Conservation (phyloP, 2,888 invertebrate genomes). For the Drosophila mercatorum region DNA sequence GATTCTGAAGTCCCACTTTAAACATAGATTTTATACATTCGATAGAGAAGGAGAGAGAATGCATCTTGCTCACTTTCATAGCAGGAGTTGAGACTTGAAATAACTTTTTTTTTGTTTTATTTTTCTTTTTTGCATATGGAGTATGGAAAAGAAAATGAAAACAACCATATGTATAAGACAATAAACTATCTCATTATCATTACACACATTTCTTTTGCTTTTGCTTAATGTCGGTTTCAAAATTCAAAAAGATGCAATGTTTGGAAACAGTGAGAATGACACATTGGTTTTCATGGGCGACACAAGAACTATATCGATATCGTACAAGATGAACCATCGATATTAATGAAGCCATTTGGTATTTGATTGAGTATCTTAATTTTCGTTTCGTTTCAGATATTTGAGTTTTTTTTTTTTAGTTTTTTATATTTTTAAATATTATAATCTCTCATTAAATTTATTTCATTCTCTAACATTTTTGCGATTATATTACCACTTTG, state of each 20-base stretch:
- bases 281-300: neutral
- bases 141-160: neutral
- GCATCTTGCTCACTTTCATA: conserved; percentile 25
- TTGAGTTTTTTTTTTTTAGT: too few relatives aligned
- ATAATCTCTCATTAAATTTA: neutral
- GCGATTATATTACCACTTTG: neutral
- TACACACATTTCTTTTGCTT: neutral
- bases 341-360: too few relatives aligned
- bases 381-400: neutral
- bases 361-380: too few relatives aligned
- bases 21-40: neutral
- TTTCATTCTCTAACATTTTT: neutral
- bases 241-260: neutral
- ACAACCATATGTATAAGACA: neutral
- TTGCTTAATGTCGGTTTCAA: neutral
- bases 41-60: conserved; percentile 11
- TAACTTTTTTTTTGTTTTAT: too few relatives aligned
- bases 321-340: neutral
- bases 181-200: neutral
- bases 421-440: neutral
- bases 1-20: neutral
- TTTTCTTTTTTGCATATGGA: neutral
- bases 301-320: neutral
- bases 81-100: neutral
- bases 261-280: neutral